phyloP scores from a whole-genome alignment of 2,888 invertebrate genomes.

The Azorinus chamasolen region DNA sequence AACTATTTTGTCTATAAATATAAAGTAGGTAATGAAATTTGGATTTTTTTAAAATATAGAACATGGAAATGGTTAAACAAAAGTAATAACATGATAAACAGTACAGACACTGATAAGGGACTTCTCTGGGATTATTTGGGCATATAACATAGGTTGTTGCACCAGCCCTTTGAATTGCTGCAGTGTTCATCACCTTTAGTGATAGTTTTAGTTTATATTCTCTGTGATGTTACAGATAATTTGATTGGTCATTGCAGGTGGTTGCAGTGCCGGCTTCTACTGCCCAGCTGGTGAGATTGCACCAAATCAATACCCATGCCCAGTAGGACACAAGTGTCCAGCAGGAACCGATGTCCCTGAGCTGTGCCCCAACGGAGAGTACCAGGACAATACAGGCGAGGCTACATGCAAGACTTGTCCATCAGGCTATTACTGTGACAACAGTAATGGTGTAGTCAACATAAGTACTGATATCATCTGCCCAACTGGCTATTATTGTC shows the following conservation, averaged over 20 bases:
- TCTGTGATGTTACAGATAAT: neutral
- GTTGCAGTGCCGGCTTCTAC: slow-evolving; percentile 83
- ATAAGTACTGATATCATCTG: slow-evolving; percentile 81
- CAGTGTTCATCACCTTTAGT: no score
- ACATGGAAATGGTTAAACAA: no score
- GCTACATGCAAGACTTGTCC: slow-evolving; percentile 81
- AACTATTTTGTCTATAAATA: no score
- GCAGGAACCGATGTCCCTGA: slow-evolving; percentile 70
- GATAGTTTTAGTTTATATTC: no score
- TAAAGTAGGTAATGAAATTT: no score
- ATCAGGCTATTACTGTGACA: slow-evolving; percentile 84
- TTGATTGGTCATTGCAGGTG: slow-evolving; percentile 67
- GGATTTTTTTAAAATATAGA: no score
- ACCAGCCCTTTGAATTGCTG: no score
- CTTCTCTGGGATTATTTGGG: no score
- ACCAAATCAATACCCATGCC: slow-evolving; percentile 74
- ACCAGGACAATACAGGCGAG: slow-evolving; percentile 79
- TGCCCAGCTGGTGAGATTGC: slow-evolving; percentile 81
- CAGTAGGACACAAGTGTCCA: slow-evolving; percentile 82
- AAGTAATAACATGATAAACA: no score
- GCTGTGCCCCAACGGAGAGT: slow-evolving; percentile 80
- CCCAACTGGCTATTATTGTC: slow-evolving; percentile 83
- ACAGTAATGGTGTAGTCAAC: slow-evolving; percentile 80
- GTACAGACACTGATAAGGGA: no score
- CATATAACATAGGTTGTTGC: no score